Evolutionary conservation across 2,113 vertebrate species (phyloP).

Genomic region (Nymphicus hollandicus): DNA sequence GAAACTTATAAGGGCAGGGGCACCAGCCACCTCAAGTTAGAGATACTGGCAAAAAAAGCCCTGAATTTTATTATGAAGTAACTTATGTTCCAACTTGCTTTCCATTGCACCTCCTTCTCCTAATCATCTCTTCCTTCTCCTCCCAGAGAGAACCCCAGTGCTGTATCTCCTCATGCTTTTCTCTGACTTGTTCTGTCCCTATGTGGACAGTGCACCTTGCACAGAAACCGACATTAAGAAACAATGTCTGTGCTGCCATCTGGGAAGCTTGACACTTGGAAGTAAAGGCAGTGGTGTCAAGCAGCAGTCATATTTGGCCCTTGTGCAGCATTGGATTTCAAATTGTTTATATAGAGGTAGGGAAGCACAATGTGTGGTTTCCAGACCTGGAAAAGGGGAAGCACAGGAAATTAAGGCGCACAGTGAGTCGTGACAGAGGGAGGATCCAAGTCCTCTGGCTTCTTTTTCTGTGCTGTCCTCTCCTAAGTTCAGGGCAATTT

Average conservation of each 20-base stretch:
- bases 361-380: conserved; percentile 6
- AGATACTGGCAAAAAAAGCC: neutral
- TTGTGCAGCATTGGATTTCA: neutral
- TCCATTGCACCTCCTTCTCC: neutral
- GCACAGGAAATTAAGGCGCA: neutral
- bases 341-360: conserved; percentile 5
- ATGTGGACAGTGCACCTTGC: neutral
- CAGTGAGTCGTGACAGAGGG: neutral
- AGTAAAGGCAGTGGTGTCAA: neutral
- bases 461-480: neutral
- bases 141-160: neutral
- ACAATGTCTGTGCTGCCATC: neutral
- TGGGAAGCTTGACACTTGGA: conserved; percentile 11
- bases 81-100: neutral
- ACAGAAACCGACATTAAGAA: neutral
- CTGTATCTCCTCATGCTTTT: neutral
- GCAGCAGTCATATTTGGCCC: neutral
- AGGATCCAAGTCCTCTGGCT: conserved; percentile 11
- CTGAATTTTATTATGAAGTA: neutral
- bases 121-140: neutral
- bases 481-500: neutral
- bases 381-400: conserved; percentile 9
- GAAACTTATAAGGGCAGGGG: neutral
- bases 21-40: neutral
- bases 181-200: neutral